phyloP scores from a whole-genome alignment of 1,140 invertebrate species.

The Halictus rubicundus region DNA sequence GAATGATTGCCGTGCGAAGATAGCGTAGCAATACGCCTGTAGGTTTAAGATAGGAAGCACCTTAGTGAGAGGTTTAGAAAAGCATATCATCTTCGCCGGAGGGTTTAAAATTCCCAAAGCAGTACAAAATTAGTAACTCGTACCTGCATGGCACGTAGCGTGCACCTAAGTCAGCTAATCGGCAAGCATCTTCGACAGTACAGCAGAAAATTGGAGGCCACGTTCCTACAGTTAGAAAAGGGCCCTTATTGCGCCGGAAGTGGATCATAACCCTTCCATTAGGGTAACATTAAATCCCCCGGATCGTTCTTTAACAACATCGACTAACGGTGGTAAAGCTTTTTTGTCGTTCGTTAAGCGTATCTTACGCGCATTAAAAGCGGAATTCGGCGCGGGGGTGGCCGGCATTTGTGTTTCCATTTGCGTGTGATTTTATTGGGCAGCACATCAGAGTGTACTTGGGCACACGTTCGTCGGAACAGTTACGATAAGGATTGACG shows the following conservation, averaged over 20 bases:
- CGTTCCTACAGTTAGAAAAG: background rate
- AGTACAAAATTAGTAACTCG: no score
- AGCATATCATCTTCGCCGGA: no score
- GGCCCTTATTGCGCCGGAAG: background rate
- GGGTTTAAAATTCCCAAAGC: no score
- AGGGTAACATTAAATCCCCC: background rate
- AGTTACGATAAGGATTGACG: conserved; percentile 42
- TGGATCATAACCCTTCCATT: background rate
- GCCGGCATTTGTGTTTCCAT: conserved; percentile 5
- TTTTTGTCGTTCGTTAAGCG: background rate
- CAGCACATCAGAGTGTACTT: background rate
- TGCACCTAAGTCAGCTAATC: no score
- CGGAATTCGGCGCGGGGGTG: background rate
- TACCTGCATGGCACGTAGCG: no score
- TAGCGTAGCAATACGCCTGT: no score
- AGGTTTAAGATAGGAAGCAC: no score
- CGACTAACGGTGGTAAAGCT: background rate
- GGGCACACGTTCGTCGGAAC: background rate
- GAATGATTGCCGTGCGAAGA: no score
- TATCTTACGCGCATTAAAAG: background rate
- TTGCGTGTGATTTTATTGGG: conserved; percentile 28
- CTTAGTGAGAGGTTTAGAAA: no score
- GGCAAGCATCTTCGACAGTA: no score
- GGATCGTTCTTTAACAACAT: background rate
- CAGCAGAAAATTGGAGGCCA: background rate